These are phyloP conservation scores for Salvelinus sp. DNA, from an alignment of 2,113 vertebrate species.

Conservation along the genomic window DNA sequence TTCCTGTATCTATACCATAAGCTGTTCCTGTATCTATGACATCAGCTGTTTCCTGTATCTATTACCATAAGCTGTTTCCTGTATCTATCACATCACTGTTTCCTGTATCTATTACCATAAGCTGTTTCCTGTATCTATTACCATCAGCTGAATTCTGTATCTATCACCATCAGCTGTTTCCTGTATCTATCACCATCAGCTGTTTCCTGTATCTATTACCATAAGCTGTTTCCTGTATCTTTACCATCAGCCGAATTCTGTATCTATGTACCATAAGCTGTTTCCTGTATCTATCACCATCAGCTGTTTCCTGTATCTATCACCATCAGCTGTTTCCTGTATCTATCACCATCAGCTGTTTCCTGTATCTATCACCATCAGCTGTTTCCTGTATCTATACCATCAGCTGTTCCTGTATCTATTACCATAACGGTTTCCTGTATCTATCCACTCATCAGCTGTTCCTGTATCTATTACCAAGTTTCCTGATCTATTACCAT, in stretches of 20 bases:
- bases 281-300: neutral
- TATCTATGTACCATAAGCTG: constrained; percentile 19
- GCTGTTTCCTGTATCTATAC: neutral
- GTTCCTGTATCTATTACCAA: no score
- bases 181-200: no score
- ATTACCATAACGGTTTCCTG: constrained; percentile 4
- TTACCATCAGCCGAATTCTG: constrained; percentile 36
- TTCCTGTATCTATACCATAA: no score
- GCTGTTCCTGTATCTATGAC: constrained; percentile 29
- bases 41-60: constrained; percentile 27
- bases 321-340: constrained; percentile 16
- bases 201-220: constrained; percentile 26
- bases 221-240: no score
- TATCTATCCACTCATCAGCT: constrained; percentile 18
- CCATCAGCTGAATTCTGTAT: neutral
- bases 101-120: constrained; percentile 20
- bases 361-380: constrained; percentile 15
- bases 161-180: no score
- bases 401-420: neutral
- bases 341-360: neutral
- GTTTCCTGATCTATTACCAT: constrained; percentile 19
- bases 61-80: neutral
- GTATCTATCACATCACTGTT: no score
- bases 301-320: no score
- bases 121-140: neutral